Percentiles rank a stretch among this genome's conserved stretches.
Evolutionary conservation across 2,797 vertebrate genomes (phyloP).

Genomic region (Manis crassicaudata): DNA sequence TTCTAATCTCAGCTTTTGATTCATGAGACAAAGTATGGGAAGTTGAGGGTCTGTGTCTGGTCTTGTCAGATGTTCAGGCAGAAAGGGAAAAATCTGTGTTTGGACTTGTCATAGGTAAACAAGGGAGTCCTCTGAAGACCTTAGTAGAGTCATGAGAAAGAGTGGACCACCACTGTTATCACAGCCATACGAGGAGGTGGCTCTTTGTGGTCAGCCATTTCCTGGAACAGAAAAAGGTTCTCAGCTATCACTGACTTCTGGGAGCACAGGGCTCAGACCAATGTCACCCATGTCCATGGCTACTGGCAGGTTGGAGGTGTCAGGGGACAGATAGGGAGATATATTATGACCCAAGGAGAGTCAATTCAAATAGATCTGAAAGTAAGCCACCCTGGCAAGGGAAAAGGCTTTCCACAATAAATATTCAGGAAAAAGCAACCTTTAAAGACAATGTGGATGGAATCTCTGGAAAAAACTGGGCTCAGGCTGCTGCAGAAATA

Average conservation of each 20-base stretch:
- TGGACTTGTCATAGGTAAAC: conserved; percentile 41
- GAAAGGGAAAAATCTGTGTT: conserved; percentile 4
- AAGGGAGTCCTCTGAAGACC: not conserved
- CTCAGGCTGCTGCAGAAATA: not conserved
- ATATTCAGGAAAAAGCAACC: not conserved
- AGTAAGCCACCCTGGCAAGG: not conserved
- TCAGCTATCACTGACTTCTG: not conserved
- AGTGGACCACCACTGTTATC: not conserved
- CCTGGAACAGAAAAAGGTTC: not conserved
- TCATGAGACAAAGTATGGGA: conserved; percentile 58
- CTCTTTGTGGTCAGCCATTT: not conserved
- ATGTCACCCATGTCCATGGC: not conserved
- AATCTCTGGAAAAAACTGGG: not conserved
- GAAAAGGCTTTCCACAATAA: not conserved
- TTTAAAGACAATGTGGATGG: not conserved
- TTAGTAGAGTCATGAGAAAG: not conserved
- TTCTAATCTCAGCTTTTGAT: conserved; percentile 62
- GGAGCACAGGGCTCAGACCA: not conserved
- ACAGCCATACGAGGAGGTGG: not conserved
- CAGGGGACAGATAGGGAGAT: not conserved
- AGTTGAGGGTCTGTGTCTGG: conserved; percentile 25
- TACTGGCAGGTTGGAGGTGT: not conserved
- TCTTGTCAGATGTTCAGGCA: conserved; percentile 33
- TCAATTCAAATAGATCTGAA: not conserved
- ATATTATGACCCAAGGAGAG: not conserved